Evolutionary conservation across 2,888 invertebrate genomes (phyloP).

Genomic region (Pogonocherus hispidulus): DNA sequence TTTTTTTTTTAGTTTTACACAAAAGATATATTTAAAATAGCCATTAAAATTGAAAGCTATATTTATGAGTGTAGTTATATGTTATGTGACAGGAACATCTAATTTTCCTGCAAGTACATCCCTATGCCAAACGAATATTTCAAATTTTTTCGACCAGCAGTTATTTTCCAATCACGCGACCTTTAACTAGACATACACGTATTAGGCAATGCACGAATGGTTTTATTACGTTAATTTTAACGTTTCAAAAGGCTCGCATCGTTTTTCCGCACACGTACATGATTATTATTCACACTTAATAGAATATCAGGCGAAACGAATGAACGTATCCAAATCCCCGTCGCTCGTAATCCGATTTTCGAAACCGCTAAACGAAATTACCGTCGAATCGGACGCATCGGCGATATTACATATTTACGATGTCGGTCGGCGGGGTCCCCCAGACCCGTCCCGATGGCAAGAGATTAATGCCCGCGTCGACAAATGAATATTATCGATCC

Average conservation of each 20-base stretch:
- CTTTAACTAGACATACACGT: no score
- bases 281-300: slow-evolving; percentile 22
- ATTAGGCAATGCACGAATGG: neutral
- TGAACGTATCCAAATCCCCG: slow-evolving; percentile 16
- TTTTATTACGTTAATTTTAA: neutral
- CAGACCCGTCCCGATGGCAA: slow-evolving; percentile 5
- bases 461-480: slow-evolving; percentile 31
- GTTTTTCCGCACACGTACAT: slow-evolving; percentile 10
- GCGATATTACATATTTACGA: slow-evolving; percentile 31
- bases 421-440: slow-evolving; percentile 1
- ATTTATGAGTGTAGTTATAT: no score
- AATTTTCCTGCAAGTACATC: no score
- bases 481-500: slow-evolving; percentile 40
- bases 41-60: no score
- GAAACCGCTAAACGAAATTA: slow-evolving; percentile 12
- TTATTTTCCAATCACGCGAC: neutral
- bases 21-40: no score
- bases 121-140: no score
- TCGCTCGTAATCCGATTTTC: slow-evolving; percentile 27
- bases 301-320: slow-evolving; percentile 8
- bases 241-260: neutral
- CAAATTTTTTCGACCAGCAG: neutral
- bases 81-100: no score
- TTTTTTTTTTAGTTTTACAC: no score
- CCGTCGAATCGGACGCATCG: slow-evolving; percentile 17